Evolutionary conservation across 2,888 invertebrate genomes (phyloP).

Genomic region (Neoaliturus tenellus): DNA sequence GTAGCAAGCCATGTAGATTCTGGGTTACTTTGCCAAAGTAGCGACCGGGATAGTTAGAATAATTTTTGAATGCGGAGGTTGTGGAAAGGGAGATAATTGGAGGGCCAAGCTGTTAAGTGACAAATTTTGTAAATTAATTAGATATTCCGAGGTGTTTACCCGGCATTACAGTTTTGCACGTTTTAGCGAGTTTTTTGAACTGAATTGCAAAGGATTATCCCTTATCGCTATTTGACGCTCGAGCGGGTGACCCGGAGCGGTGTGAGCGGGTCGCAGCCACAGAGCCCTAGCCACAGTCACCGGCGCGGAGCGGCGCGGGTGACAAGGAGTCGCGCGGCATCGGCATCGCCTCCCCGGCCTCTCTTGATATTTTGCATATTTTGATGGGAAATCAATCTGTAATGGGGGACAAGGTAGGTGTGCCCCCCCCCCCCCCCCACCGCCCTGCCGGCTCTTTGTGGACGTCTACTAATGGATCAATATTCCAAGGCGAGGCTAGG

Average conservation of each 20-base stretch:
- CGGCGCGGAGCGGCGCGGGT: slow-evolving; percentile 13
- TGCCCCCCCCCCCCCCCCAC: not conserved
- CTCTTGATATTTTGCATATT: slow-evolving; percentile 50
- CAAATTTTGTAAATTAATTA: too few species aligned
- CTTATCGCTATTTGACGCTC: too few species aligned
- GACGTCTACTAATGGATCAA: slow-evolving; percentile 59
- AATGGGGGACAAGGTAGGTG: slow-evolving; percentile 47
- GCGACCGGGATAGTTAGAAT: too few species aligned
- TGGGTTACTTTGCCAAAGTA: too few species aligned
- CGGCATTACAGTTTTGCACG: too few species aligned
- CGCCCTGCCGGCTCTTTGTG: slow-evolving; percentile 35
- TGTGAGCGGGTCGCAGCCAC: not conserved
- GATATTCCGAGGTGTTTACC: too few species aligned
- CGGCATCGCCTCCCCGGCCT: slow-evolving; percentile 15
- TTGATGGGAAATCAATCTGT: slow-evolving; percentile 52
- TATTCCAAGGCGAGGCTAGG: slow-evolving; percentile 58
- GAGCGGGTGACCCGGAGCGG: not conserved
- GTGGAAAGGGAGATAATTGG: too few species aligned
- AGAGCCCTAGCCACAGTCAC: slow-evolving; percentile 6
- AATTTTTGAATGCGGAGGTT: too few species aligned
- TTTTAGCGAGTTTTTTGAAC: too few species aligned
- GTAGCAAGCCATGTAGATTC: too few species aligned
- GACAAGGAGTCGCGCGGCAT: slow-evolving; percentile 17
- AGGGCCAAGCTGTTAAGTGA: too few species aligned
- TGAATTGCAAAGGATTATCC: too few species aligned